A percentile compares a stretch with the other conserved stretches of the same genome.
These are phyloP conservation scores for Podotricha telesiphe DNA, from an alignment of 2,888 invertebrate genomes.

Conservation along the genomic window DNA sequence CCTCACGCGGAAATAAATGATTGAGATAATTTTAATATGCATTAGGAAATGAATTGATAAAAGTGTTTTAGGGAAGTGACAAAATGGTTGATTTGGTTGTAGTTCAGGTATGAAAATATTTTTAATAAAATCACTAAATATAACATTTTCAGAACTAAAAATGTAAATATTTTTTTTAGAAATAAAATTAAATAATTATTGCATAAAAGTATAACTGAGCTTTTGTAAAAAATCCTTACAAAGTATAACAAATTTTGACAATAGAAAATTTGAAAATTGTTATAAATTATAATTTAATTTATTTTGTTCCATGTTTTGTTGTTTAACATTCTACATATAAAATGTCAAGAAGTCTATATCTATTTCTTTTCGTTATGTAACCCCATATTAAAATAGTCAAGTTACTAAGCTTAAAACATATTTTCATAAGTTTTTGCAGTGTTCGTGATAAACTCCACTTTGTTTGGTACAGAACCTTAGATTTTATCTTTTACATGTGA, in stretches of 20 bases:
- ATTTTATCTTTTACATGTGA: constrained; percentile 66
- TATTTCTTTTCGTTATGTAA: background rate
- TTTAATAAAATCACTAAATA: too few relatives aligned
- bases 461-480: constrained; percentile 57
- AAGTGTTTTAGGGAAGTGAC: constrained; percentile 8
- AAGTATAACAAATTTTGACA: too few relatives aligned
- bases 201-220: too few relatives aligned
- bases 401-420: constrained; percentile 27
- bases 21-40: constrained; percentile 2
- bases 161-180: too few relatives aligned
- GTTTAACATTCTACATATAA: background rate
- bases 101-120: constrained; percentile 49
- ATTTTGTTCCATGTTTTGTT: too few relatives aligned
- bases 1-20: constrained; percentile 41
- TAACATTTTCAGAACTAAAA: too few relatives aligned
- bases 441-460: constrained; percentile 66
- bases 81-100: constrained; percentile 47
- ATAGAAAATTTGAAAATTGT: too few relatives aligned
- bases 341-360: background rate
- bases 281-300: too few relatives aligned
- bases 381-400: background rate
- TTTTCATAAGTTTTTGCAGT: constrained; percentile 56
- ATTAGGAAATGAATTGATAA: background rate
- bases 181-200: too few relatives aligned
- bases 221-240: too few relatives aligned